Evolutionary conservation across 1,140 invertebrate species (phyloP), one percentile per base, ranked within the genome.

Genomic region (Harlomillsia oculata): DNA sequence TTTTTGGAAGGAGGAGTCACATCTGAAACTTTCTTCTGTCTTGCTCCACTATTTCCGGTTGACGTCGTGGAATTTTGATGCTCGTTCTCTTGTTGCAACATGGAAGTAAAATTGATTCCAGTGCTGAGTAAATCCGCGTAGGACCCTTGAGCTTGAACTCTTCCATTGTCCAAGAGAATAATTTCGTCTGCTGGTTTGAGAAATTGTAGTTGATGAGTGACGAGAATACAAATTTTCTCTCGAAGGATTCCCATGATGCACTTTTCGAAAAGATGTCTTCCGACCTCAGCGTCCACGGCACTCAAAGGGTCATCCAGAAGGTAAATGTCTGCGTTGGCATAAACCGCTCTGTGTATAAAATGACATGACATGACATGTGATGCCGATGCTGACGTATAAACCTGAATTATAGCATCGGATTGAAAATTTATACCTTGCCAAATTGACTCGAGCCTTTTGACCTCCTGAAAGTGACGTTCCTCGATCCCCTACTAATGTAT

Each of bases 141-240:
- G 1, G 75, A 75, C 40, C 78, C 81, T 67, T 77, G 69, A 2
- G 73, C 72, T 37, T 74, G 68, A 11, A 82, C 72, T 16, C 60
- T 66, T 6, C 81, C 87, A 69, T 85, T 78, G 67, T 84, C 81
- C 59, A 91, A 69, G 3, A 88, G 79, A 36, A 89, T 70, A 61
- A 92, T 87, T 61, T 81, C 76, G 68, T 87, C 80, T 0, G 83
- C 85, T n/a, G 78, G 76, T 66, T 81, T 79, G 16, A 92, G 74
- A 69, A 84, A 88, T 67, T 91, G 87, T 5, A 91, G 71, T 66
- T 91, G 87, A 73, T 92, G 87, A 1, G 89, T 92, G 20, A 88
- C 84, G 5, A 92, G 76, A 34, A 92, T 77, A n/a, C 82, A 74
- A 1, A 84, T 85, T 69, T 85, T 87, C 48, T 82, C 73, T 20